A percentile compares a stretch with the other conserved stretches of the same genome.
phyloP scores from a whole-genome alignment of 1,140 invertebrate genomes.

The Metaphire vulgaris region DNA sequence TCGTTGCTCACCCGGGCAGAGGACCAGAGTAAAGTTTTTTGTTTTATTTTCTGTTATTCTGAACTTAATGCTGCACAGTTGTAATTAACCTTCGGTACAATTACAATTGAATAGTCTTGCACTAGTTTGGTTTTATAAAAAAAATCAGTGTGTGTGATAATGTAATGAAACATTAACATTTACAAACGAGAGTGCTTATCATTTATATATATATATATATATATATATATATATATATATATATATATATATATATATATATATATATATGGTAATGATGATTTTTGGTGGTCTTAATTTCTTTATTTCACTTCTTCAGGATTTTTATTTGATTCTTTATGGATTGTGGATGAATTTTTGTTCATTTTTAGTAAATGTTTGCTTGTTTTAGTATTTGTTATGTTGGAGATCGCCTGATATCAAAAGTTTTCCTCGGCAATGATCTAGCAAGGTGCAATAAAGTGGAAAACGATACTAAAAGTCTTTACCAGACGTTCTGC shows the following conservation, averaged over 20 bases:
- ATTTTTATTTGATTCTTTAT: too few species aligned
- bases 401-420: slow-evolving; percentile 12
- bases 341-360: too few species aligned
- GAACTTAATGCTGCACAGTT: background rate
- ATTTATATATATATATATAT: background rate
- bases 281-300: too few species aligned
- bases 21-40: background rate
- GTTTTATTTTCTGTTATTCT: background rate
- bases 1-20: slow-evolving; percentile 78
- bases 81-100: background rate
- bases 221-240: background rate
- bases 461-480: background rate
- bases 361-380: background rate
- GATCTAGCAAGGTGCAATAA: too few species aligned
- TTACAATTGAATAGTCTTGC: background rate
- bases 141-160: background rate
- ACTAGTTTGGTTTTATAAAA: background rate
- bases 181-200: background rate
- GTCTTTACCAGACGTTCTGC: background rate
- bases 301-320: too few species aligned
- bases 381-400: slow-evolving; percentile 23
- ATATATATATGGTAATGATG: too few species aligned
- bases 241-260: too few species aligned
- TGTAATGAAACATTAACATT: background rate
- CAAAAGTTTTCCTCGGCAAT: background rate